Percentiles rank a stretch among this genome's conserved stretches.
Evolutionary conservation across 2,113 vertebrate species (phyloP).

Genomic region (Lampris megalopsis): DNA sequence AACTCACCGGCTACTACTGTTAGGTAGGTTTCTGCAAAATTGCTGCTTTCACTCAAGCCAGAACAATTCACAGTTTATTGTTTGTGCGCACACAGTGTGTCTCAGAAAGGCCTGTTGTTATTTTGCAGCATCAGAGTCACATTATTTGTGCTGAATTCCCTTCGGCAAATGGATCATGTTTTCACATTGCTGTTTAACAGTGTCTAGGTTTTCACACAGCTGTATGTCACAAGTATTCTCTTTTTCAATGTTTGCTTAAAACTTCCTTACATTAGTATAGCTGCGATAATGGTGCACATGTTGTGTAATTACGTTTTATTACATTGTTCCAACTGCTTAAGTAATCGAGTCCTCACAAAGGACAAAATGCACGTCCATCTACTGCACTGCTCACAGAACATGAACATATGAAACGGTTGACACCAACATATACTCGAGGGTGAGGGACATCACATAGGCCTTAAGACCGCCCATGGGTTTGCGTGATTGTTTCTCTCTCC

Average conservation of each 20-base stretch:
- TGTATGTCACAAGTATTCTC: background rate
- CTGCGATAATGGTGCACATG: background rate
- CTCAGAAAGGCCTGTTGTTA: background rate
- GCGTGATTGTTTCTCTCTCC: background rate
- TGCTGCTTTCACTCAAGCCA: background rate
- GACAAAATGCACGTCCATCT: conserved; percentile 23
- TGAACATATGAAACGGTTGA: conserved; percentile 31
- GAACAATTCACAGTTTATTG: background rate
- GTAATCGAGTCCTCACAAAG: conserved; percentile 17
- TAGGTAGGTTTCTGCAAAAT: conserved; percentile 84
- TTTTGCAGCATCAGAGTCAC: background rate
- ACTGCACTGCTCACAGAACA: conserved; percentile 42
- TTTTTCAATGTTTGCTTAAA: background rate
- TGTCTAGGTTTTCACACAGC: background rate
- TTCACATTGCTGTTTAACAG: background rate
- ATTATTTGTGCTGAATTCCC: background rate
- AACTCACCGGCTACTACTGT: conserved; percentile 92
- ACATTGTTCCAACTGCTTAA: background rate
- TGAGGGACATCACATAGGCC: conserved; percentile 35
- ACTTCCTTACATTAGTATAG: conserved; percentile 1
- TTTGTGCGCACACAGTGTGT: background rate
- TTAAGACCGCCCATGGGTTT: conserved; percentile 22
- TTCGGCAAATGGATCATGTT: background rate
- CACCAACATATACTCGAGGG: conserved; percentile 30
- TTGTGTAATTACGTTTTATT: conserved; percentile 46